A percentile compares a stretch with the other conserved stretches of the same genome.
These are phyloP conservation scores for Pterophyllum scalare DNA, from an alignment of 2,113 vertebrate species.

Conservation along the genomic window DNA sequence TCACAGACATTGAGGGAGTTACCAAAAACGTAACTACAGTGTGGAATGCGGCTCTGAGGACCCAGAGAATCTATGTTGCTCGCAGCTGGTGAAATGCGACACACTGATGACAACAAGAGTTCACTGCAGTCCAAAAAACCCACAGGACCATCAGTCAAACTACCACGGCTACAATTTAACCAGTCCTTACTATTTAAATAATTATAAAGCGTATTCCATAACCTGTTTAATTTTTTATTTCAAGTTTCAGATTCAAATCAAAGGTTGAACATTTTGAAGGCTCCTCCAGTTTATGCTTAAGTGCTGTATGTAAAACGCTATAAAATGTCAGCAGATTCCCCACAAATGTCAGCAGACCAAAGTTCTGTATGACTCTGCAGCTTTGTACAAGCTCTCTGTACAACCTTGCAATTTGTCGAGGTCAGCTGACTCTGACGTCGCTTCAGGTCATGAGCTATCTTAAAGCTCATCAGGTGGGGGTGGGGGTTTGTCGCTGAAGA, in stretches of 20 bases:
- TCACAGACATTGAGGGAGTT: background rate
- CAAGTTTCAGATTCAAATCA: no score
- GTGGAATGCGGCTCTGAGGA: background rate
- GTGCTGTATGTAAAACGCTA: background rate
- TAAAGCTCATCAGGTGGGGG: background rate
- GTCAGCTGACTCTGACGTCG: background rate
- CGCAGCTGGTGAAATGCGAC: conserved; percentile 22
- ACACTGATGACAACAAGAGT: conserved; percentile 9
- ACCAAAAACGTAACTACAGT: background rate
- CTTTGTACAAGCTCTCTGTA: background rate
- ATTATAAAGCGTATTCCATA: background rate
- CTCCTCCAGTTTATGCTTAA: background rate
- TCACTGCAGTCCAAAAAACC: background rate
- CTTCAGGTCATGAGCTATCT: background rate
- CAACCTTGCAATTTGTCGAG: background rate
- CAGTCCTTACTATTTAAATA: background rate
- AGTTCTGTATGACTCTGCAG: background rate
- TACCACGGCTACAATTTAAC: background rate
- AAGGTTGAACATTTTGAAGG: background rate
- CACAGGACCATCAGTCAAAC: background rate
- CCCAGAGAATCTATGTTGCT: conserved; percentile 19
- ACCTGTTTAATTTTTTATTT: background rate
- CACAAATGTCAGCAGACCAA: background rate
- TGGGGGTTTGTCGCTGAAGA: no score
- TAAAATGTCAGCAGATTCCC: background rate